These are phyloP conservation scores for Drosophila phalerata DNA, from an alignment of 2,888 invertebrate genomes.

Conservation along the genomic window DNA sequence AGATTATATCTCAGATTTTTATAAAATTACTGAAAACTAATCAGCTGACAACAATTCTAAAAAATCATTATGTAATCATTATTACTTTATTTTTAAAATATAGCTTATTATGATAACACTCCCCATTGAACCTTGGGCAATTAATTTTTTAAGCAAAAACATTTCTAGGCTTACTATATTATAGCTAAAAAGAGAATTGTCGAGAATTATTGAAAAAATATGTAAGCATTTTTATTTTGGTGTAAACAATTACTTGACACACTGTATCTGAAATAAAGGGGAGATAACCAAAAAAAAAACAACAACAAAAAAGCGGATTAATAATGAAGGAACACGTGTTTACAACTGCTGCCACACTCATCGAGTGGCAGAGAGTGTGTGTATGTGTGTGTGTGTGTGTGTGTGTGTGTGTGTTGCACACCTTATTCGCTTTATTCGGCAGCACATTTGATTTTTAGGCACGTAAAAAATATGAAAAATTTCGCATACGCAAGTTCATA, in stretches of 20 bases:
- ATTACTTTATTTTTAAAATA: no score
- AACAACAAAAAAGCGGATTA: neutral
- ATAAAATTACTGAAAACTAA: no score
- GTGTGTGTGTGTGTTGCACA: conserved; percentile 9
- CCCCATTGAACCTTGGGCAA: no score
- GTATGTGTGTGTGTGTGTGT: neutral
- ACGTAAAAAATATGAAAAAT: conserved; percentile 78
- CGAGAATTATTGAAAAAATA: no score
- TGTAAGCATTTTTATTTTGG: neutral
- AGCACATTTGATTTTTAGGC: conserved; percentile 63
- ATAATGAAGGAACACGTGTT: conserved; percentile 60
- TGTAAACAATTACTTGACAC: neutral
- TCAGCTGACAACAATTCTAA: no score
- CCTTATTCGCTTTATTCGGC: conserved; percentile 34
- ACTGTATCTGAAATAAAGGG: neutral
- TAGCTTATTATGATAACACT: no score
- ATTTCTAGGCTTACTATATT: no score
- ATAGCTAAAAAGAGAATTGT: no score
- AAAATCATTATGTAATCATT: no score
- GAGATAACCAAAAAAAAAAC: conserved; percentile 18
- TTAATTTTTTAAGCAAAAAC: no score
- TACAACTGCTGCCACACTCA: conserved; percentile 50
- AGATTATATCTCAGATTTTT: no score
- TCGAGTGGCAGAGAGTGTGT: conserved; percentile 4
- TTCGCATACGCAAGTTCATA: conserved; percentile 72